Conservation (phyloP, 2,888 invertebrate genomes). For the Xestia sexstrigata region DNA sequence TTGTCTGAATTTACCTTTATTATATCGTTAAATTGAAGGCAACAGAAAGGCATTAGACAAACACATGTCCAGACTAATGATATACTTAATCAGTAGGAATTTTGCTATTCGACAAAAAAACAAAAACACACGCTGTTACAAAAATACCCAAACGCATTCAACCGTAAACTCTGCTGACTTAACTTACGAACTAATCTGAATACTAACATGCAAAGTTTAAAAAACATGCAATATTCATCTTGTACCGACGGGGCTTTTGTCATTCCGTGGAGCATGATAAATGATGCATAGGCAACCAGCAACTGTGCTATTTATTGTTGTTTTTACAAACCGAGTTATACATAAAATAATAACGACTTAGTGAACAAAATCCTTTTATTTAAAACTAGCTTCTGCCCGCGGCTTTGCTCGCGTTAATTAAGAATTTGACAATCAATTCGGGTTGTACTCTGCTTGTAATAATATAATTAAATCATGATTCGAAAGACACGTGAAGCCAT, state of each 20-base stretch:
- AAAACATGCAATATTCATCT: conserved; percentile 37
- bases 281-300: conserved; percentile 12
- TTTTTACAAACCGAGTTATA: not conserved
- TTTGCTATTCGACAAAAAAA: not conserved
- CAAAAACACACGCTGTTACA: not conserved
- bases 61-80: not conserved
- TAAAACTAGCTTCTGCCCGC: not conserved
- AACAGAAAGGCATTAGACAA: too few relatives aligned
- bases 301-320: conserved; percentile 10
- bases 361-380: not conserved
- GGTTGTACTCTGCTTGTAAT: too few relatives aligned
- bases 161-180: not conserved
- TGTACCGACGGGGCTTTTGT: not conserved
- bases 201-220: conserved; percentile 17
- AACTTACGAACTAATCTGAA: conserved; percentile 16
- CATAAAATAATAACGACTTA: not conserved
- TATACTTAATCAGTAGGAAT: not conserved
- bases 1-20: too few relatives aligned
- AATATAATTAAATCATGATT: too few relatives aligned
- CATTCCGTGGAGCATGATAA: conserved; percentile 6
- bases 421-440: too few relatives aligned
- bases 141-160: conserved; percentile 11
- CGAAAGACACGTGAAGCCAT: too few relatives aligned
- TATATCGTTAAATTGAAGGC: not conserved
- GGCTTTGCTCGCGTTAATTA: too few relatives aligned